A percentile compares a stretch with the other conserved stretches of the same genome.
Conservation (phyloP, 2,797 vertebrate genomes). For the Mormyrops boulengeri region DNA sequence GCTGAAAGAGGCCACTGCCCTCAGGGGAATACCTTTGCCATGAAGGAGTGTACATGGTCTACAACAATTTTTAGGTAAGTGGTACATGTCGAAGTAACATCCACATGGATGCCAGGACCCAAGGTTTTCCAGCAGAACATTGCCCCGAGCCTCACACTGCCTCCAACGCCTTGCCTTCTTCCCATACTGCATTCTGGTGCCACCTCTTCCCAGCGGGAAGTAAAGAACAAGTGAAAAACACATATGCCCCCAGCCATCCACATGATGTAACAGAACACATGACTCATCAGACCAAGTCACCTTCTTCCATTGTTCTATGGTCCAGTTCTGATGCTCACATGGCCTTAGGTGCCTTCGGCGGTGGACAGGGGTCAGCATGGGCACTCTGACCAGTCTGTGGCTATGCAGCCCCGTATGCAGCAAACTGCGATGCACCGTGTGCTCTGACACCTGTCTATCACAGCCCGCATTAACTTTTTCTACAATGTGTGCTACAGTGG, state of each 20-base stretch:
- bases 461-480: neutral
- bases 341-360: neutral
- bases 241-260: neutral
- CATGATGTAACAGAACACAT: neutral
- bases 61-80: neutral
- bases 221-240: neutral
- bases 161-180: neutral
- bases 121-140: neutral
- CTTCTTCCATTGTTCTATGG: neutral
- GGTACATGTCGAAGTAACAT: neutral
- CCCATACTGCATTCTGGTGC: neutral
- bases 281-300: neutral
- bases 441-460: neutral
- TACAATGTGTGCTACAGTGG: neutral
- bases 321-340: neutral
- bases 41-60: neutral
- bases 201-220: neutral
- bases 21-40: neutral
- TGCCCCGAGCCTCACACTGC: neutral
- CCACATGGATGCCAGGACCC: neutral
- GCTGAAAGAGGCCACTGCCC: neutral
- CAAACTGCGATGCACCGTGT: neutral
- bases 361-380: neutral
- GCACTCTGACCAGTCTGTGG: neutral
- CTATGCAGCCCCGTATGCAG: neutral